Evolutionary conservation across 2,797 vertebrate genomes (phyloP).

Genomic region (Syngnathus rostellatus): DNA sequence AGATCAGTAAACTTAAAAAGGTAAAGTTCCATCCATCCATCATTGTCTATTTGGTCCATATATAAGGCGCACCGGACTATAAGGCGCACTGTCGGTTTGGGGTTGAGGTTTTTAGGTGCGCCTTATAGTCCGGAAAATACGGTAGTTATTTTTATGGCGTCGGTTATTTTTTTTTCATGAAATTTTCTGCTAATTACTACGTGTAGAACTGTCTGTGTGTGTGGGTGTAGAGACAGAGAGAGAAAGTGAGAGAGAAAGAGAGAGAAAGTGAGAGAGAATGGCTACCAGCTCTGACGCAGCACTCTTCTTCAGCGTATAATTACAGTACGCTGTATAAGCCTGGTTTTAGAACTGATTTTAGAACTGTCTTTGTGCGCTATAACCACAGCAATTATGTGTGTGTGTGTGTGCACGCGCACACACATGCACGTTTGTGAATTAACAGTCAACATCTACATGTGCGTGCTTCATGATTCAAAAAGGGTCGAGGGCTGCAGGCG

Average conservation of each 20-base stretch:
- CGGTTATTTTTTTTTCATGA: no score
- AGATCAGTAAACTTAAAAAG: no score
- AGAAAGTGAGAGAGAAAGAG: conserved; percentile 19
- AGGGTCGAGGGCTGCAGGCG: conserved; percentile 30
- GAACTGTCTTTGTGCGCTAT: conserved; percentile 21
- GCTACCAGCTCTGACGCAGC: conserved; percentile 54
- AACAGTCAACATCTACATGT: no score
- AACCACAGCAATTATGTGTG: conserved; percentile 14
- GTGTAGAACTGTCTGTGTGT: not conserved
- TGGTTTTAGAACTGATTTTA: conserved; percentile 1
- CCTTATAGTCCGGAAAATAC: no score
- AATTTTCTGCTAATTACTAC: no score
- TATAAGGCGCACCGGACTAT: no score
- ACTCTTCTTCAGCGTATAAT: conserved; percentile 32
- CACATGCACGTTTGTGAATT: no score
- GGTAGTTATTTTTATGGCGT: no score
- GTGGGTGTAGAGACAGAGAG: conserved; percentile 1
- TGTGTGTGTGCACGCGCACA: not conserved
- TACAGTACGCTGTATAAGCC: not conserved
- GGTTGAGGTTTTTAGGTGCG: no score
- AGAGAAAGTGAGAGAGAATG: conserved; percentile 23
- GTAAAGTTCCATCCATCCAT: no score
- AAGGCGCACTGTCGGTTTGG: no score
- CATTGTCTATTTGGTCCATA: no score
- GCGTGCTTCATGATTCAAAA: not conserved